Conservation (phyloP, 2,113 vertebrate species). For the Puntigrus tetrazona region DNA sequence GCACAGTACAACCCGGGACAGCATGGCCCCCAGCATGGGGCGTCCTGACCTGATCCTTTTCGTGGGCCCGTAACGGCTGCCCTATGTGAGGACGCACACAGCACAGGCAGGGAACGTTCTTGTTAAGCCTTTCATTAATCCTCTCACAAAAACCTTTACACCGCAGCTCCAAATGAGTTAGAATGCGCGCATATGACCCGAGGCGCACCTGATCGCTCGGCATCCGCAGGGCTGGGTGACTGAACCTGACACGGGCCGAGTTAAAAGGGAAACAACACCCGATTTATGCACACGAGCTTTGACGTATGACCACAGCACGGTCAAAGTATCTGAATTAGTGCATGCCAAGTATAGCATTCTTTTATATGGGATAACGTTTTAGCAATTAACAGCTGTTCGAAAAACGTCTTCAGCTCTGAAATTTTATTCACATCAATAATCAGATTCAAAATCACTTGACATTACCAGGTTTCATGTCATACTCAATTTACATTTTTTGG, state of each 20-base stretch:
- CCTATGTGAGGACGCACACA: conserved; percentile 15
- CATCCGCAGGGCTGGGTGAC: background rate
- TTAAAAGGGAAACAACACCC: conserved; percentile 11
- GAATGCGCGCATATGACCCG: background rate
- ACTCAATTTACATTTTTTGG: background rate
- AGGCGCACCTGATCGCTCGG: background rate
- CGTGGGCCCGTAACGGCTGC: background rate
- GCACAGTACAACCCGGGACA: background rate
- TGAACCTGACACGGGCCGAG: background rate
- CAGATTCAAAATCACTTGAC: background rate
- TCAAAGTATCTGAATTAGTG: background rate
- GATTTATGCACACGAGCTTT: conserved; percentile 13
- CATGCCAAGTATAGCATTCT: background rate
- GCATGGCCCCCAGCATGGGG: conserved; percentile 34
- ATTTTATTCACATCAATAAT: background rate
- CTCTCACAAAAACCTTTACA: conserved; percentile 33
- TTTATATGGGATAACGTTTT: background rate
- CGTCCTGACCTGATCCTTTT: conserved; percentile 34
- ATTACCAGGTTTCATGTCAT: background rate
- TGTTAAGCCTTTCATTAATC: conserved; percentile 40
- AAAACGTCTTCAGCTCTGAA: background rate
- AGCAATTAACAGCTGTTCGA: background rate
- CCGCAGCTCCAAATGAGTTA: conserved; percentile 10
- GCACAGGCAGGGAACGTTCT: conserved; percentile 12
- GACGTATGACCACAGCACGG: background rate